phyloP scores from a whole-genome alignment of 2,797 vertebrate genomes.

The Gorsachius magnificus region DNA sequence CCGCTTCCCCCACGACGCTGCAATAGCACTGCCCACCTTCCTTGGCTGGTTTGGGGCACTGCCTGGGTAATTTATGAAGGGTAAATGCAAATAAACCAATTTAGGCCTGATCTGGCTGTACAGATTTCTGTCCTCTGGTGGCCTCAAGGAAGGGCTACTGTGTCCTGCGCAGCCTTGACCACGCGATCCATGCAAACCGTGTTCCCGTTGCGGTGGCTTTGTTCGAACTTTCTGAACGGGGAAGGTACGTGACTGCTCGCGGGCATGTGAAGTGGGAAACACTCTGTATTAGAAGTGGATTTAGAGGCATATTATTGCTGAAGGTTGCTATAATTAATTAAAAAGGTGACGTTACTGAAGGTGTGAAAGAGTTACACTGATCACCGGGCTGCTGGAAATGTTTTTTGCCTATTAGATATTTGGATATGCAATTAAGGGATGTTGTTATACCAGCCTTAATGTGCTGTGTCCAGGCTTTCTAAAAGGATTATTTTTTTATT shows the following conservation, averaged over 20 bases:
- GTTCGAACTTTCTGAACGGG: neutral
- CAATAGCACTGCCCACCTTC: neutral
- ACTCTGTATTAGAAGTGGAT: neutral
- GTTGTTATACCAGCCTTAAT: neutral
- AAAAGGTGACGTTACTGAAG: neutral
- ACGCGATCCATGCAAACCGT: neutral
- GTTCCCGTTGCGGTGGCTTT: neutral
- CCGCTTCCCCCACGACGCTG: fast-evolving
- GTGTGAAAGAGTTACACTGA: neutral
- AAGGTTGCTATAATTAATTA: neutral
- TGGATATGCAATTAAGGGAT: neutral
- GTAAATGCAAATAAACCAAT: neutral
- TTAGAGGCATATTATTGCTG: neutral
- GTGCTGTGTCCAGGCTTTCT: neutral
- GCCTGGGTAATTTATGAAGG: neutral
- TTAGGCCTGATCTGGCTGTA: neutral
- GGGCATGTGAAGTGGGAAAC: neutral
- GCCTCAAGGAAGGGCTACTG: neutral
- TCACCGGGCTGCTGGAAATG: neutral
- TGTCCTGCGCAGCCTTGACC: no score
- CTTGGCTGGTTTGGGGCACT: neutral
- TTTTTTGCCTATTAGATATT: neutral
- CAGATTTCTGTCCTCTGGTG: neutral
- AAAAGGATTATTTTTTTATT: neutral
- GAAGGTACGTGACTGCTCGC: neutral